Base-by-base conservation (phyloP, 2,888 invertebrate genomes). In the Camptogramma bilineatum region DNA sequence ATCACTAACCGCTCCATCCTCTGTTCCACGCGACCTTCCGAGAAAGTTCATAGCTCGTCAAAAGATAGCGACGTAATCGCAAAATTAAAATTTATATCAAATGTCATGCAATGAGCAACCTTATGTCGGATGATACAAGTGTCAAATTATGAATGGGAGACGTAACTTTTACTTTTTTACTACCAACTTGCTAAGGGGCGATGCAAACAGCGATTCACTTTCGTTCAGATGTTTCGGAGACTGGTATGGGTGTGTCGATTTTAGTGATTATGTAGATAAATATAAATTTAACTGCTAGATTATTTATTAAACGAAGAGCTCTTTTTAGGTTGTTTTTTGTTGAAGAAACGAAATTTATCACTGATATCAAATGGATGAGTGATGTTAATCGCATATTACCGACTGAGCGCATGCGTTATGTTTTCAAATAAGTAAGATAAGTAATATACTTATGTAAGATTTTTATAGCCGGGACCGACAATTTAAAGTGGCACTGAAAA, bases 11-110 rank as follows among this genome's bases (percentile, higher is more conserved):
- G 58, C 18, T 77, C 53, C 69, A 75, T 64, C 66, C 52, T 68
- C 61, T 75, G 73, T 77, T 66, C 73, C 70, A 61, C 64, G 68
- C 84, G 88, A 89, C 90, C 90, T 89, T 89, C 87, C 82, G 83
- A 81, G 91, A 91, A 91, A 91, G 91, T 85, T 81, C 75, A 78
- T 70, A 73, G 75, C 70, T 63, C 68, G 66, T 73, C 72, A 70
- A 74, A 77, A 77, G 77, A 60, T 52, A 28, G 24, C 24, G 17
- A 47, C 79, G 82, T 84, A 86, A 85, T 79, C 78, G 75, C 75
- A 79, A 85, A 42, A 81, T 79, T 78, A 74, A 72, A 72, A 78
- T 72, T 59, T 59, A 62, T 63, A 60, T 55, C 44, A 16, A 17
- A 34, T 58, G 64, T 54, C 67, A 74, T 70, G 66, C 69, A 65